phyloP scores from a whole-genome alignment of 2,113 vertebrate genomes.

The Perca schrenkii region DNA sequence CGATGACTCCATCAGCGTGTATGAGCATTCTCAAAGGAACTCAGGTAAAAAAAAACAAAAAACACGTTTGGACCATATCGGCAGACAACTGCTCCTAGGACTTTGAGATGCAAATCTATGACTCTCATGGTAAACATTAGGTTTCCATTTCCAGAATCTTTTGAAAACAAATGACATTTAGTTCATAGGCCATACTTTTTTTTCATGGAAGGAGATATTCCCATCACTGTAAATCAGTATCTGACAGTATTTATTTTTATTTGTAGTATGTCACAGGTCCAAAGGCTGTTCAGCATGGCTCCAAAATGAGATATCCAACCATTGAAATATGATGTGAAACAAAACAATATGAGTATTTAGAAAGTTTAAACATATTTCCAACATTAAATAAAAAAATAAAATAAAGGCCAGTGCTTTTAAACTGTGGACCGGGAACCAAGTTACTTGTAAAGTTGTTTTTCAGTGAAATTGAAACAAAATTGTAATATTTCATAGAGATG shows the following conservation, averaged over 20 bases:
- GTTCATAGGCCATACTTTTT: not conserved
- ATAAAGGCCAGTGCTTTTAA: not conserved
- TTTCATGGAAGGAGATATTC: constrained; percentile 2
- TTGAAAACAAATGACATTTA: not conserved
- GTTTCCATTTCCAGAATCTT: constrained; percentile 9
- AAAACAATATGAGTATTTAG: not conserved
- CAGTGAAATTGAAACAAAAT: not conserved
- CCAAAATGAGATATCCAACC: constrained; percentile 1
- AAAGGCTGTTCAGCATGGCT: not conserved
- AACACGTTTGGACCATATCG: not conserved
- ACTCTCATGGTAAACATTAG: constrained; percentile 26
- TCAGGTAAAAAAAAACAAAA: constrained; percentile 84
- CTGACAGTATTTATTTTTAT: constrained; percentile 4
- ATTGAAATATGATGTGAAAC: not conserved
- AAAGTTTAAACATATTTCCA: not conserved
- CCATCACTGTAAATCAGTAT: constrained; percentile 5
- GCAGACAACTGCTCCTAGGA: not conserved
- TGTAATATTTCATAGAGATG: not conserved
- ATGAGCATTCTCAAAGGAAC: constrained; percentile 86
- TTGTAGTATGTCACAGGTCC: not conserved
- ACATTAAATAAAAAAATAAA: no score
- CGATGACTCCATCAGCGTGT: constrained; percentile 90
- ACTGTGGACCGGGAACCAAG: not conserved
- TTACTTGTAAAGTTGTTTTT: not conserved
- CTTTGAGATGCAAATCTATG: constrained; percentile 17